Percentiles rank a stretch among this genome's conserved stretches.
These are phyloP conservation scores for Theonella swinhoei DNA, from an alignment of 37 sponge, comb jelly and placozoan species.

Conservation along the genomic window DNA sequence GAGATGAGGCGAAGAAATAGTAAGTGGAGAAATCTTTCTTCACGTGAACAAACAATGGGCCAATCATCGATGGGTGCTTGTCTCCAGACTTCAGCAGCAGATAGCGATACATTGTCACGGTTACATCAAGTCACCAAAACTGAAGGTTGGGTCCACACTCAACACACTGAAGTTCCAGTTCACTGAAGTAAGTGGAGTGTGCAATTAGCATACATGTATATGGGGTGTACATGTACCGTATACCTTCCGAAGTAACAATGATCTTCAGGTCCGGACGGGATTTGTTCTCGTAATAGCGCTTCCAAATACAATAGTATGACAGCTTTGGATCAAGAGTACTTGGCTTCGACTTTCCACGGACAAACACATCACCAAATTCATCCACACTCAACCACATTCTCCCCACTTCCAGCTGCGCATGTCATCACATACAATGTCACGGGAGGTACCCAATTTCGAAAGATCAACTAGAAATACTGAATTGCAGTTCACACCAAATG, in stretches of 20 bases:
- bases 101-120: constrained; percentile 28
- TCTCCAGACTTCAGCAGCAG: background rate
- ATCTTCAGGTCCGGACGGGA: constrained; percentile 27
- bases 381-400: constrained; percentile 19
- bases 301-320: constrained; percentile 22
- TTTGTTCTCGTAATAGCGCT: constrained; percentile 28
- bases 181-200: no score
- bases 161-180: constrained; percentile 2
- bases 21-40: constrained; percentile 37
- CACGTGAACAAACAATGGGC: constrained; percentile 46
- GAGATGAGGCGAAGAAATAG: constrained; percentile 41
- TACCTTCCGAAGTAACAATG: constrained; percentile 9
- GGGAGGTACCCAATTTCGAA: background rate
- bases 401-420: constrained; percentile 47
- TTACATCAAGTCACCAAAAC: constrained; percentile 36
- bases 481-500: constrained; percentile 36
- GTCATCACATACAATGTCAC: constrained; percentile 48
- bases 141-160: constrained; percentile 46
- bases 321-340: no score
- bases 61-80: constrained; percentile 36
- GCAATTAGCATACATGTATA: background rate
- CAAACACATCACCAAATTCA: constrained; percentile 12
- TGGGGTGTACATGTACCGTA: background rate
- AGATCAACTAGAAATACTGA: constrained; percentile 37
- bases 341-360: no score